Base-by-base conservation (phyloP, 2,888 invertebrate genomes). In the Penaeus monodon region DNA sequence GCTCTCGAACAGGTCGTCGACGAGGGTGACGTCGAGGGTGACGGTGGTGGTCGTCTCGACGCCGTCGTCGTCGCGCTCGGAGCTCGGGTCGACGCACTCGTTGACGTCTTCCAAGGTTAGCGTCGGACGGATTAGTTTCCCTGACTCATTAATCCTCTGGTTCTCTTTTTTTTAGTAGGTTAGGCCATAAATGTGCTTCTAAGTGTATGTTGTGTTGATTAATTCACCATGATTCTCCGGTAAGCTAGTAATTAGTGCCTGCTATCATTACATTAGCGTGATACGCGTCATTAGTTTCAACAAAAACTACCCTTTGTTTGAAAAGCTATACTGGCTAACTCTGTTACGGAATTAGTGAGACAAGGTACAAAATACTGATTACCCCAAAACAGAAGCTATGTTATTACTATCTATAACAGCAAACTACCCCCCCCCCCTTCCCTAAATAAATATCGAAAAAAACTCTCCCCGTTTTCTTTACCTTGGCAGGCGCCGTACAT, bases 391-490 rank as follows among this genome's bases (percentile, higher is more conserved):
- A n/a, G 17, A 27, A 12, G 73, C 73, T 73, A 73, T 24, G 44
- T 63, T 63, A 63, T n/a, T 29, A 70, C 20, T 22, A 29, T 20
- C 14, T 57, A 17, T 57, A 27, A 44, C 24, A 57, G 29, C 22
- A 63, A 29, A 86, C 85, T 49, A 27, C 10, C 44, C 44, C 44
- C 38, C 14, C 49, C 57, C 57, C 57, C n/a, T n/a, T n/a, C 14
- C 10, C 17, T 17, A 57, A 57, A 57, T 17, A 57, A 57, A 57
- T 4, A 17, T 57, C 17, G 17, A 57, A 57, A 57, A 49, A 20
- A 3, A 33, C 97, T 96, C 92, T 97, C 10, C 78, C 57, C 33
- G 22, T 22, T 29, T 44, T 49, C 49, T 74, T 86, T 77, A 89
- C 89, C 89, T 88, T 83, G 68, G 74, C 89, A 89, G 29, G 88